phyloP scores from a whole-genome alignment of 2,888 invertebrate genomes.

The Eilema griseolum region DNA sequence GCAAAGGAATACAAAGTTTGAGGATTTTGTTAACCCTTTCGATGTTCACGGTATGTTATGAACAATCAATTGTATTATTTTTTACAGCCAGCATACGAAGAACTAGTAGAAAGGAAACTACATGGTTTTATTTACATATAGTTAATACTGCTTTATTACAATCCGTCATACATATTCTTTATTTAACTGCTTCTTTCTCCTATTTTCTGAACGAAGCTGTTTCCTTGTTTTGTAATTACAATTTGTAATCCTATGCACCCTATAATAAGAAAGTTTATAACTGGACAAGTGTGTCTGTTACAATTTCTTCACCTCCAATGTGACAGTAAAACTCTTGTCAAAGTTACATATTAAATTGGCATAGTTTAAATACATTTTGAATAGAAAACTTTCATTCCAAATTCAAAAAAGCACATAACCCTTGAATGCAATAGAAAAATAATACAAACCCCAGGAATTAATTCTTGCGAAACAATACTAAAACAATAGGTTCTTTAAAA shows the following conservation, averaged over 20 bases:
- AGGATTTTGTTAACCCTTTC: conserved; percentile 34
- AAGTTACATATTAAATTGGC: neutral
- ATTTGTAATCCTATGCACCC: too few relatives aligned
- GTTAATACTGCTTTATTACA: neutral
- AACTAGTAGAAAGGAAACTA: neutral
- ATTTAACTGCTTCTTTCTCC: neutral
- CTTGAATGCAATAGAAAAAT: neutral
- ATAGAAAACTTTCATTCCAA: neutral
- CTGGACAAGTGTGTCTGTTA: neutral
- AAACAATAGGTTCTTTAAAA: conserved; percentile 25
- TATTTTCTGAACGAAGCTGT: neutral
- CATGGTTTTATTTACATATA: neutral
- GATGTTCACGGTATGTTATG: conserved; percentile 15
- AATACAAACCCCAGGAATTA: neutral
- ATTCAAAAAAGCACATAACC: neutral
- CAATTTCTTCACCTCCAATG: neutral
- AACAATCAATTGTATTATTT: neutral
- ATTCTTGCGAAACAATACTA: neutral
- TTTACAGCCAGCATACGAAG: neutral
- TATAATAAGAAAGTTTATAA: too few relatives aligned
- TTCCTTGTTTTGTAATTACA: too few relatives aligned
- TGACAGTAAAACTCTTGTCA: neutral
- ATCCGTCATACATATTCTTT: neutral
- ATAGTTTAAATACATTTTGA: neutral
- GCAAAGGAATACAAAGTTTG: conserved; percentile 24